phyloP scores from a whole-genome alignment of 2,113 vertebrate species.

The Paramormyrops kingsleyae region DNA sequence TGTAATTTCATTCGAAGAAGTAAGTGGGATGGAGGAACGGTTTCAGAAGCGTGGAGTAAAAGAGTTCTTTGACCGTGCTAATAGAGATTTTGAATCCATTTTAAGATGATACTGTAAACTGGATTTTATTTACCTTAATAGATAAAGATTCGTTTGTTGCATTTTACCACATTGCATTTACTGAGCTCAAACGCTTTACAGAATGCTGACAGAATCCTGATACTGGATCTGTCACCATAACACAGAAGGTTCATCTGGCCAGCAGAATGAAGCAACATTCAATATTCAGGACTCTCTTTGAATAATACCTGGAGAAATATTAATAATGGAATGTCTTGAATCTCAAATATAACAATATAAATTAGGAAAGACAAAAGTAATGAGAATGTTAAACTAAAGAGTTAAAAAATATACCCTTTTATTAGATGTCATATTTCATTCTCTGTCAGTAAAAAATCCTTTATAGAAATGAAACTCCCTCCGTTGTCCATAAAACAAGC shows the following conservation, averaged over 20 bases:
- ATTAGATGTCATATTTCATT: neutral
- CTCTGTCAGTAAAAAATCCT: neutral
- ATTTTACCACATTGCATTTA: too few species aligned
- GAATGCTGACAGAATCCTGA: too few species aligned
- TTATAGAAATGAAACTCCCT: neutral
- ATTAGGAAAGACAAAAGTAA: neutral
- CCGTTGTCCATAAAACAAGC: neutral
- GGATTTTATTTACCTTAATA: too few species aligned
- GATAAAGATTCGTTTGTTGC: too few species aligned
- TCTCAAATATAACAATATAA: neutral
- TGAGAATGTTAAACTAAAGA: neutral
- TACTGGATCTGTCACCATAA: too few species aligned
- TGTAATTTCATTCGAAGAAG: too few species aligned
- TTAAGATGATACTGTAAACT: too few species aligned
- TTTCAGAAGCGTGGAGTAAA: too few species aligned
- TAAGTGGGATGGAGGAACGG: too few species aligned
- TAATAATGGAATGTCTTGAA: neutral
- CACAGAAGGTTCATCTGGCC: neutral
- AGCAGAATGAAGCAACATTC: neutral
- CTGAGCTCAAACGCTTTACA: too few species aligned
- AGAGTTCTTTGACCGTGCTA: too few species aligned
- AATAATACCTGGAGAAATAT: neutral
- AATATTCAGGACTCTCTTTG: neutral
- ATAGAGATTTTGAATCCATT: too few species aligned
- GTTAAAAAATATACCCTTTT: neutral